Percentiles rank a stretch among this genome's conserved stretches.
Conservation (phyloP, 2,797 vertebrate genomes). For the Knipowitschia caucasica region DNA sequence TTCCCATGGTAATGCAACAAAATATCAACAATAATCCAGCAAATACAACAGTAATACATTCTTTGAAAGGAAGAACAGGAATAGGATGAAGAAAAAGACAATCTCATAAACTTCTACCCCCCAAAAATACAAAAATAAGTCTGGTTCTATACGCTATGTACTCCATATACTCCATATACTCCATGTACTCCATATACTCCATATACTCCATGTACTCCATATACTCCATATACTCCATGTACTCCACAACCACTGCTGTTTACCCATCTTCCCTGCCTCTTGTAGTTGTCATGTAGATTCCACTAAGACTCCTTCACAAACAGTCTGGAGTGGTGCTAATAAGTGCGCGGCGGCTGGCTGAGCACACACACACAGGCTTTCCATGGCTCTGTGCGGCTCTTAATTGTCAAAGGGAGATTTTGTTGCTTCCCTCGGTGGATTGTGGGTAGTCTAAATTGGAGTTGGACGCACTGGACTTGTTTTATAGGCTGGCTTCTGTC, state of each 20-base stretch:
- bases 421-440: constrained; percentile 48
- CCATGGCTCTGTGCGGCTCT: constrained; percentile 61
- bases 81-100: no score
- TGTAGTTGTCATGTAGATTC: constrained; percentile 50
- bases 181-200: no score
- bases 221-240: no score
- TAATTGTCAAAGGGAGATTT: constrained; percentile 66
- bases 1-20: no score
- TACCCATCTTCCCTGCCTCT: background rate
- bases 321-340: constrained; percentile 62
- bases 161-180: no score
- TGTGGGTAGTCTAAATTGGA: constrained; percentile 59
- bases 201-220: no score
- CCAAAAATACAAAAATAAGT: no score
- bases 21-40: no score
- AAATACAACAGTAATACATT: no score
- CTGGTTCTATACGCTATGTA: no score
- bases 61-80: no score
- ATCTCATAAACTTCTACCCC: no score
- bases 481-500: constrained; percentile 52
- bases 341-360: constrained; percentile 68
- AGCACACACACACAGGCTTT: constrained; percentile 62
- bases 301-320: constrained; percentile 67
- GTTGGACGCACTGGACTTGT: constrained; percentile 52
- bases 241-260: background rate